Evolutionary conservation across 2,888 invertebrate species (phyloP).

Genomic region (Punctoribates punctum): DNA sequence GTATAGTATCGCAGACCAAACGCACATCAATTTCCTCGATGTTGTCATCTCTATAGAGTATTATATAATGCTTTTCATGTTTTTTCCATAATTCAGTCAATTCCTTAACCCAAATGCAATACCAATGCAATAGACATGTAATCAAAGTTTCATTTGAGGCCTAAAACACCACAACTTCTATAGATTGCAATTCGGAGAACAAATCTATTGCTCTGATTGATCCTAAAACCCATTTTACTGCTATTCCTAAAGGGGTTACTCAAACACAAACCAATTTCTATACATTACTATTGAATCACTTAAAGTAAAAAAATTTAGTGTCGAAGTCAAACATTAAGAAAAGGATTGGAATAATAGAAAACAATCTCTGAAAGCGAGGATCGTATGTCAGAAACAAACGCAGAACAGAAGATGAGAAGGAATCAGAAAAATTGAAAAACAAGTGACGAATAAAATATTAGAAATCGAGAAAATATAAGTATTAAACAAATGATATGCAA

Average conservation of each 20-base stretch:
- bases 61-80: slow-evolving; percentile 29
- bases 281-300: slow-evolving; percentile 17
- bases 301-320: slow-evolving; percentile 22
- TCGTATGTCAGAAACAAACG: slow-evolving; percentile 4
- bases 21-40: slow-evolving; percentile 33
- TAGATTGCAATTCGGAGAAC: neutral
- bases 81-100: slow-evolving; percentile 28
- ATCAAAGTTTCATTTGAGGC: slow-evolving; percentile 27
- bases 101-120: neutral
- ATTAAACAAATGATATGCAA: neutral
- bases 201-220: slow-evolving; percentile 13
- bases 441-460: slow-evolving; percentile 23
- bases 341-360: neutral
- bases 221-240: slow-evolving; percentile 20
- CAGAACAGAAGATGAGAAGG: neutral
- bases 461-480: slow-evolving; percentile 17
- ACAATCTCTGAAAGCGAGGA: slow-evolving; percentile 7
- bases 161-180: slow-evolving; percentile 1
- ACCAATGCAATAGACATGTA: slow-evolving; percentile 31
- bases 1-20: slow-evolving; percentile 16
- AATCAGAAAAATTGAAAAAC: neutral
- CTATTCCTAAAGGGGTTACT: slow-evolving; percentile 28
- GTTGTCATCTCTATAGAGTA: slow-evolving; percentile 11
- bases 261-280: neutral
- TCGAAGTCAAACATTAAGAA: slow-evolving; percentile 20